Evolutionary conservation across 30 jellyfish, hydroid and myxozoan genomes (phyloP).

Genomic region (Euphysa ruthae): DNA sequence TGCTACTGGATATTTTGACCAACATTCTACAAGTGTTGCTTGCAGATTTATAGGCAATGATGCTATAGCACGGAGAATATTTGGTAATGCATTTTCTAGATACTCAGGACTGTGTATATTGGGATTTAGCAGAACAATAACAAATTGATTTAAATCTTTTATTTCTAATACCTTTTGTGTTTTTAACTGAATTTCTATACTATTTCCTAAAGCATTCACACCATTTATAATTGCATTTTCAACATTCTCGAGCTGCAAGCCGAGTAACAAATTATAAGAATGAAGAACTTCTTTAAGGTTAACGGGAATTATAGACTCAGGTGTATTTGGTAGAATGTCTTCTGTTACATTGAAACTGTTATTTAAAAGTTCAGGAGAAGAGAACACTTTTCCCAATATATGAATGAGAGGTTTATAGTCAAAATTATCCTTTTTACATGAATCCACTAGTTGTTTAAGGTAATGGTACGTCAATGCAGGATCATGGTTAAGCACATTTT

Average conservation of each 20-base stretch:
- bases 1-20: conserved; percentile 28
- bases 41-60: conserved; percentile 30
- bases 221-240: conserved; percentile 75
- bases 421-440: conserved; percentile 17
- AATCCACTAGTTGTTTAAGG: conserved; percentile 28
- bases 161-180: background rate
- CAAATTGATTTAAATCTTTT: conserved; percentile 43
- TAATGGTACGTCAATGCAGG: conserved; percentile 12
- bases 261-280: conserved; percentile 19
- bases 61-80: conserved; percentile 42
- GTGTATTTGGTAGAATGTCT: background rate
- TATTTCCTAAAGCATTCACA: conserved; percentile 46
- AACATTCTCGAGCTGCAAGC: conserved; percentile 30
- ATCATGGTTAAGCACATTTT: conserved; percentile 2
- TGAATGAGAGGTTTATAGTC: conserved; percentile 43
- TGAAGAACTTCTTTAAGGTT: conserved; percentile 29
- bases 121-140: conserved; percentile 50
- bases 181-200: conserved; percentile 44
- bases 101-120: conserved; percentile 57
- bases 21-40: conserved; percentile 20
- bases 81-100: conserved; percentile 56
- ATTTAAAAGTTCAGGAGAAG: conserved; percentile 56
- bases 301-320: conserved; percentile 21
- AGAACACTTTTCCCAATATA: conserved; percentile 38
- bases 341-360: conserved; percentile 30